phyloP scores from a whole-genome alignment of 2,888 invertebrate genomes.

The Sepioteuthis lessoniana region DNA sequence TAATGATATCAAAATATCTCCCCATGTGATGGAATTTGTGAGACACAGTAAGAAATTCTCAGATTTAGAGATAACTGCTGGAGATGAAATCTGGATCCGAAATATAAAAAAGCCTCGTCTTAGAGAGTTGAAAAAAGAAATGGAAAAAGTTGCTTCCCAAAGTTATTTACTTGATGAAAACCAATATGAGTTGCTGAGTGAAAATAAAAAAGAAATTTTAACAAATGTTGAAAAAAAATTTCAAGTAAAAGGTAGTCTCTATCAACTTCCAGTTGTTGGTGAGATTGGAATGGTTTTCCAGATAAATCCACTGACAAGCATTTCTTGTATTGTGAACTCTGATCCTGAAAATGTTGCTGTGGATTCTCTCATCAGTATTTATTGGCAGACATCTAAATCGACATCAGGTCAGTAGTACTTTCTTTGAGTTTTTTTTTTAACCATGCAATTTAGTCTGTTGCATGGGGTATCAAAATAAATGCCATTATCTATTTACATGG shows the following conservation, averaged over 20 bases:
- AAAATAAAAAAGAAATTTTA: neutral
- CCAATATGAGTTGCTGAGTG: neutral
- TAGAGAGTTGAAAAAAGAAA: neutral
- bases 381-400: neutral
- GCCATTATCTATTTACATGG: too few species aligned
- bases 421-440: neutral
- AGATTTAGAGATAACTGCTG: neutral
- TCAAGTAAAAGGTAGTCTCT: neutral
- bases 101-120: neutral
- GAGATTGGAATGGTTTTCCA: neutral
- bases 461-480: too few species aligned
- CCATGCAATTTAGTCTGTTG: neutral
- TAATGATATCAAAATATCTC: neutral
- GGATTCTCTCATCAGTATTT: neutral
- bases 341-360: neutral
- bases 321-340: neutral
- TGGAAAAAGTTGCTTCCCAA: neutral
- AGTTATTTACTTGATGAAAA: neutral
- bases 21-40: neutral
- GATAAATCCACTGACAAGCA: neutral
- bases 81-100: neutral
- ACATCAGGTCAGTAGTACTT: neutral
- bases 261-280: neutral
- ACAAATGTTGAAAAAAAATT: neutral
- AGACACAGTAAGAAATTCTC: neutral